These are phyloP conservation scores for Caiman crocodilus DNA, from an alignment of 2,797 vertebrate genomes.

Conservation along the genomic window DNA sequence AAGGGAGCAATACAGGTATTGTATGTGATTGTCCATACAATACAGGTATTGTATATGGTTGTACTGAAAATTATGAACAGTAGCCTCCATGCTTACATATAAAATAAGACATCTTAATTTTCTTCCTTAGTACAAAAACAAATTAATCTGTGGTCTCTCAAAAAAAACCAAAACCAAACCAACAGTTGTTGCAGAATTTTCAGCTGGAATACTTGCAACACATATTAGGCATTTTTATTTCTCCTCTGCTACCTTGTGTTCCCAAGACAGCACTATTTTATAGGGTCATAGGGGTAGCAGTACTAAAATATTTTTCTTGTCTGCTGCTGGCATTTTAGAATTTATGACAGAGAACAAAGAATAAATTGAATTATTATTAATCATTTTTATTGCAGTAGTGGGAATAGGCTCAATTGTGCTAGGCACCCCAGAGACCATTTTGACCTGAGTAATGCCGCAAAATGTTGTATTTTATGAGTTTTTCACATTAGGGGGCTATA, in stretches of 20 bases:
- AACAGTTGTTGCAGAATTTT: background rate
- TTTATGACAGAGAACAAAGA: background rate
- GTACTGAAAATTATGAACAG: background rate
- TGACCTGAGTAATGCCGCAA: background rate
- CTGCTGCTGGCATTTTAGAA: background rate
- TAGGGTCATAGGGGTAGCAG: background rate
- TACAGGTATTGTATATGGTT: fast-evolving
- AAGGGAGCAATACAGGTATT: fast-evolving
- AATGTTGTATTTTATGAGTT: background rate
- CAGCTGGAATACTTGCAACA: background rate
- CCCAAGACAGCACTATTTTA: background rate
- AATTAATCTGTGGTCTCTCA: background rate
- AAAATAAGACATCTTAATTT: background rate
- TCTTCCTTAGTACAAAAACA: background rate
- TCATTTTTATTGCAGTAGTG: background rate
- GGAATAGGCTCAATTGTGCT: background rate
- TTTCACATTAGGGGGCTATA: background rate
- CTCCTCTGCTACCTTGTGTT: background rate
- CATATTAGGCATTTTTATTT: background rate
- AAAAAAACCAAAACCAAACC: background rate
- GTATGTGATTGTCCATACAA: background rate
- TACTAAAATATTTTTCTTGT: background rate
- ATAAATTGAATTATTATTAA: background rate
- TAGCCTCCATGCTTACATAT: background rate
- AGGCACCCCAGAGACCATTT: background rate